phyloP scores from a whole-genome alignment of 2,888 invertebrate genomes.

The Myathropa florea region DNA sequence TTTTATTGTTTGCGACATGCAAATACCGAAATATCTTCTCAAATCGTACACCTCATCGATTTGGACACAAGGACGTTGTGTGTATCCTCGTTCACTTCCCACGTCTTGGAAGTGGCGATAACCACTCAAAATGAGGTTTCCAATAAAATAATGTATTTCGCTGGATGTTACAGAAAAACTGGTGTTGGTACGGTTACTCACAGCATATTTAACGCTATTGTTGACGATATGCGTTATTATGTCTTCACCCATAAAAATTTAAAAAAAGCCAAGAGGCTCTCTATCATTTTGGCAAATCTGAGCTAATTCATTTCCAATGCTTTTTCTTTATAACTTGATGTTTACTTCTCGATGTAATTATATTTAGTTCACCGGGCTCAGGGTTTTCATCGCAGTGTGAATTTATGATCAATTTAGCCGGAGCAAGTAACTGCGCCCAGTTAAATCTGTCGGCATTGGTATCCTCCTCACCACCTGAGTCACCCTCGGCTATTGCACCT shows the following conservation, averaged over 20 bases:
- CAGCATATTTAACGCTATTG: constrained; percentile 2
- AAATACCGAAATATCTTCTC: background rate
- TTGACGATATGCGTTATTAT: background rate
- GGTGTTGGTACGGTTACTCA: background rate
- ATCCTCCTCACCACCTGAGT: too few relatives aligned
- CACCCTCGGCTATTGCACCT: background rate
- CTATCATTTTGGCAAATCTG: too few relatives aligned
- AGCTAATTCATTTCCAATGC: too few relatives aligned
- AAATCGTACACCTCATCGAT: background rate
- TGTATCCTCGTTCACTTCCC: constrained; percentile 6
- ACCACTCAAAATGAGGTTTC: constrained; percentile 2
- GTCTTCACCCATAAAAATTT: background rate
- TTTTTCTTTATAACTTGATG: too few relatives aligned
- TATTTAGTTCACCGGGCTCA: background rate
- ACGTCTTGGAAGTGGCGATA: constrained; percentile 1
- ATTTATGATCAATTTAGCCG: background rate
- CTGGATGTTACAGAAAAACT: background rate
- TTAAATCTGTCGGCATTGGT: too few relatives aligned
- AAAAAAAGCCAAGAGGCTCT: too few relatives aligned
- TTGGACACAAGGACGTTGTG: background rate
- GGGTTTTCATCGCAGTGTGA: background rate
- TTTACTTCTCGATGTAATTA: background rate
- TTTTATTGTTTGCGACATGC: background rate
- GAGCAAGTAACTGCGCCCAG: constrained; percentile 4
- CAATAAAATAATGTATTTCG: background rate